These are phyloP conservation scores for Cinclus cinclus DNA, from an alignment of 2,113 vertebrate species.

Conservation along the genomic window DNA sequence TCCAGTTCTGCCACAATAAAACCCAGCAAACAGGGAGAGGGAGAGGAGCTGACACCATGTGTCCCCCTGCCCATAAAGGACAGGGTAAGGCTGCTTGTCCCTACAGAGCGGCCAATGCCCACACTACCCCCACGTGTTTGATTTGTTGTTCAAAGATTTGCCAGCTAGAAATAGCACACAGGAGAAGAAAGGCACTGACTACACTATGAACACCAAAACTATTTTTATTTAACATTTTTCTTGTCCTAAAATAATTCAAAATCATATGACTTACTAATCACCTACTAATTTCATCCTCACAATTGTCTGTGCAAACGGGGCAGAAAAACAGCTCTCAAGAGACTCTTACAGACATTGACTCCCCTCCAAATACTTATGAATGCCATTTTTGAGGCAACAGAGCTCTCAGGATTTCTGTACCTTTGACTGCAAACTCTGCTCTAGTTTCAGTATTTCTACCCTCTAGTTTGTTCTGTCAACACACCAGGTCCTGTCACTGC, in stretches of 20 bases:
- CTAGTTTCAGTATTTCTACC: background rate
- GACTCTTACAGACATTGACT: background rate
- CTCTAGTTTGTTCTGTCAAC: background rate
- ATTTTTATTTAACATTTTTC: background rate
- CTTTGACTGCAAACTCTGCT: background rate
- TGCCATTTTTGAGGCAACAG: background rate
- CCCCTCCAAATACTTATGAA: background rate
- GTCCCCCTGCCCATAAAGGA: background rate
- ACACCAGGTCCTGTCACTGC: background rate
- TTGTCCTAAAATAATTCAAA: background rate
- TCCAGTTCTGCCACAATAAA: background rate
- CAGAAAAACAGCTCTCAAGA: background rate
- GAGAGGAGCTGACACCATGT: background rate
- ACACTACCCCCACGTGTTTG: accelerated
- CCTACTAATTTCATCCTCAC: background rate
- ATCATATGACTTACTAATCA: background rate
- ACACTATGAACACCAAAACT: background rate
- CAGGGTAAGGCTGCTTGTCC: background rate
- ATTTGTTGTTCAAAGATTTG: background rate
- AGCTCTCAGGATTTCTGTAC: background rate
- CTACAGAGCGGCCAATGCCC: background rate
- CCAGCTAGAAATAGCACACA: background rate
- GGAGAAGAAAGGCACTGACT: background rate
- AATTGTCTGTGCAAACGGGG: background rate
- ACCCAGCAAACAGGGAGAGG: background rate